Evolutionary conservation across 2,113 vertebrate species (phyloP).

Genomic region (Meleagris gallopavo): DNA sequence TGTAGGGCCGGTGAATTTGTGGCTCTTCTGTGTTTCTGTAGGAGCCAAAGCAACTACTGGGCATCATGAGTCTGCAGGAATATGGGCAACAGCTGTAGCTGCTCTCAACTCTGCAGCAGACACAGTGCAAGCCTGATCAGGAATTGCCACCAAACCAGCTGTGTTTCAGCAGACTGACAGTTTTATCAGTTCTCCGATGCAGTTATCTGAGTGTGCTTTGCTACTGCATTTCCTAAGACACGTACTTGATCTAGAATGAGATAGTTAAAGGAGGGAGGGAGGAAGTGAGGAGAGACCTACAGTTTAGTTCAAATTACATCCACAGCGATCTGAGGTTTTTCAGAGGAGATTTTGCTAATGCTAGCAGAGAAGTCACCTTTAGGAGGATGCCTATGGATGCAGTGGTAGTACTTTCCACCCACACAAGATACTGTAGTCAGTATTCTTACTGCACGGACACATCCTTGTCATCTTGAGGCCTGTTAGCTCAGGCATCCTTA

Average conservation of each 20-base stretch:
- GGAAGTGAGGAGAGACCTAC: neutral
- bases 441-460: neutral
- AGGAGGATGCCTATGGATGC: neutral
- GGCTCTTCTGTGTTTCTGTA: neutral
- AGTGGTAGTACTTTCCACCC: neutral
- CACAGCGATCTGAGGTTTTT: neutral
- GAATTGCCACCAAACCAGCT: neutral
- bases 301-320: neutral
- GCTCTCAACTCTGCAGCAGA: neutral
- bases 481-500: neutral
- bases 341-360: neutral
- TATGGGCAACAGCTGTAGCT: neutral
- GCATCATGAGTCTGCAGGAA: neutral
- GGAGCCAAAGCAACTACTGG: neutral
- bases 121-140: neutral
- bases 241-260: neutral
- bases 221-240: neutral
- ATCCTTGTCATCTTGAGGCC: neutral
- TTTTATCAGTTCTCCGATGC: neutral
- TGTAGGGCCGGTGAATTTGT: neutral
- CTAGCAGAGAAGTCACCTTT: neutral
- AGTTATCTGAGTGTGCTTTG: neutral
- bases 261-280: neutral
- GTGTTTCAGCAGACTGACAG: neutral
- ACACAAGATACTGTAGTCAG: neutral